Conservation (phyloP, 2,888 invertebrate genomes). For the Lochmaea capreae region DNA sequence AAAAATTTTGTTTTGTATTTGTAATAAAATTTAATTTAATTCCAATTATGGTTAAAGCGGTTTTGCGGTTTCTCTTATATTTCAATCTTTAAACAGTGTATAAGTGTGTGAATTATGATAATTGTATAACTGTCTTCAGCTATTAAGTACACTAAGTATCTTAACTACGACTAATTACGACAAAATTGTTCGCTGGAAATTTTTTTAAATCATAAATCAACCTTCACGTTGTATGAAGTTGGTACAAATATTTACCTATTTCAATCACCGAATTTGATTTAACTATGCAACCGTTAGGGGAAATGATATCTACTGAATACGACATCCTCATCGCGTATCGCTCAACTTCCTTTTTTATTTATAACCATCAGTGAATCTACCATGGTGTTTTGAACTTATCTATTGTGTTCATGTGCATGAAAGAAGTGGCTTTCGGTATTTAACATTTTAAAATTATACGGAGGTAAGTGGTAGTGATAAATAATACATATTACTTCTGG, state of each 20-base stretch:
- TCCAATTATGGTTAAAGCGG: no score
- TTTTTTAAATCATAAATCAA: conserved; percentile 11
- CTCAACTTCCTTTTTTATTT: conserved; percentile 35
- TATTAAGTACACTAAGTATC: no score
- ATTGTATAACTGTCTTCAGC: no score
- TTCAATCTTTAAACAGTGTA: no score
- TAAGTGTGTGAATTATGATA: no score
- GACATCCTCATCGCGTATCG: conserved; percentile 43
- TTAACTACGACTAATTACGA: no score
- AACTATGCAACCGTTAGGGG: conserved; percentile 36
- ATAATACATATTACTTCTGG: no score
- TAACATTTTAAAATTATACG: neutral
- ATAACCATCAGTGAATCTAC: conserved; percentile 9
- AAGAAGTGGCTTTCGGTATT: neutral
- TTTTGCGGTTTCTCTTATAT: no score
- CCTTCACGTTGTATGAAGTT: neutral
- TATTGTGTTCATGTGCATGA: neutral
- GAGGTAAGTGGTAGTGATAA: neutral
- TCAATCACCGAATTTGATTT: conserved; percentile 13
- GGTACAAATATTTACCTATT: conserved; percentile 22
- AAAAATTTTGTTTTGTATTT: no score
- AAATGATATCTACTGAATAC: conserved; percentile 42
- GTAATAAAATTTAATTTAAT: no score
- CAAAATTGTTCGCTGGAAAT: neutral
- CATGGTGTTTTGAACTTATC: conserved; percentile 2